Evolutionary conservation across 2,113 vertebrate genomes (phyloP).

Genomic region (Lipotes vexillifer): DNA sequence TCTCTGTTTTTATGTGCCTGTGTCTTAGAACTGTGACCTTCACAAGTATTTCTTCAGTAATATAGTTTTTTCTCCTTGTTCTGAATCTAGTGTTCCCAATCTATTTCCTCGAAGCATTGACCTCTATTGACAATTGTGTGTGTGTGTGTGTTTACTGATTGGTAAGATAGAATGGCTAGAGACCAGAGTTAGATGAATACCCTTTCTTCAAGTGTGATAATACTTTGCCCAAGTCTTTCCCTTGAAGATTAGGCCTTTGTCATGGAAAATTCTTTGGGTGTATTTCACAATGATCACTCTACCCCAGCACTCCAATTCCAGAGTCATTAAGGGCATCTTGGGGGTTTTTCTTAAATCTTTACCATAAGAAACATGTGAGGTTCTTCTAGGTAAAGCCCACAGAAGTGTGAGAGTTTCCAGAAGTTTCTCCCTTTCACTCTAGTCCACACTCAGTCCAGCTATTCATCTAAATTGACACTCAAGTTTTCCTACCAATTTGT

Average conservation of each 20-base stretch:
- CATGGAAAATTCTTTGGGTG: neutral
- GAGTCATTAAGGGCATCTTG: neutral
- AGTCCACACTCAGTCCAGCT: neutral
- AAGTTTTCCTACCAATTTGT: neutral
- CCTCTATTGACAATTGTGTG: neutral
- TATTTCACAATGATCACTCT: neutral
- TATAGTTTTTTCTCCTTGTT: neutral
- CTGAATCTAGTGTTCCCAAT: neutral
- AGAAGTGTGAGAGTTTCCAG: neutral
- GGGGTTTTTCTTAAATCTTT: neutral
- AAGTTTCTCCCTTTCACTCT: neutral
- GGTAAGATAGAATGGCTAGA: neutral
- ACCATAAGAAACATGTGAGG: neutral
- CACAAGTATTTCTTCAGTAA: neutral
- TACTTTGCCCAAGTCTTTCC: neutral
- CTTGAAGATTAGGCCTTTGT: neutral
- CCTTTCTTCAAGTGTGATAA: neutral
- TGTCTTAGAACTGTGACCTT: neutral
- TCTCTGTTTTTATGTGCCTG: neutral
- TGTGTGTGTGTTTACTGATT: neutral
- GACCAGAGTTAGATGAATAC: neutral
- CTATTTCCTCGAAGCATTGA: neutral
- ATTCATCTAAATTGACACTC: neutral
- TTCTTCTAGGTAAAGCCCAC: neutral
- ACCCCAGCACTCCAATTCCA: neutral